A percentile compares a stretch with the other conserved stretches of the same genome.
Conservation (phyloP, 2,113 vertebrate species). For the Naja naja region DNA sequence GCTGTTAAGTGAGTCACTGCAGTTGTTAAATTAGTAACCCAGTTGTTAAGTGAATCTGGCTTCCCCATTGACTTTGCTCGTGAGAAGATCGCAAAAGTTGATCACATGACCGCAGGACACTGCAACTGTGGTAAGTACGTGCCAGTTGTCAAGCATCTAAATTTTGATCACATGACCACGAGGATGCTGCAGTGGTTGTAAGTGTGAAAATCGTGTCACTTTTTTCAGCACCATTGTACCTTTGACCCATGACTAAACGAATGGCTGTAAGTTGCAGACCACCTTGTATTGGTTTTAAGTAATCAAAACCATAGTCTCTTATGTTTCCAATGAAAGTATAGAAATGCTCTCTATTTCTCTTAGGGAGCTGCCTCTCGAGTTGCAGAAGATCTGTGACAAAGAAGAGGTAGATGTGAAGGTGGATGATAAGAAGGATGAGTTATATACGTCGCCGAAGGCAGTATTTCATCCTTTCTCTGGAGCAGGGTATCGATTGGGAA, state of each 20-base stretch:
- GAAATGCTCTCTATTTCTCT: neutral
- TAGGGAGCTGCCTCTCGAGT: slow-evolving; percentile 88
- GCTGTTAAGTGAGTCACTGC: neutral
- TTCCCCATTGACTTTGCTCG: neutral
- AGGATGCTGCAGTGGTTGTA: neutral
- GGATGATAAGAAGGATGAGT: slow-evolving; percentile 87
- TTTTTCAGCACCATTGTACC: neutral
- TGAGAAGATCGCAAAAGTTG: neutral
- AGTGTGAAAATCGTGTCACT: neutral
- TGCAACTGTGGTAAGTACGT: neutral
- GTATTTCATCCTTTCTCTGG: slow-evolving; percentile 90
- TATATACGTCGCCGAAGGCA: slow-evolving; percentile 81
- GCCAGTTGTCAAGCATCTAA: neutral
- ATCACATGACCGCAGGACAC: neutral
- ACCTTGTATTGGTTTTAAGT: neutral
- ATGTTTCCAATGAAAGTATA: neutral
- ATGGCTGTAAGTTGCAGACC: neutral
- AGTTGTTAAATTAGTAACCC: neutral
- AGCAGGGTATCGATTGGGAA: slow-evolving; percentile 89
- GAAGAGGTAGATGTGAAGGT: slow-evolving; percentile 91
- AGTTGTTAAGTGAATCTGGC: neutral
- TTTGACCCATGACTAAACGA: neutral
- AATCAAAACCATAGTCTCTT: neutral
- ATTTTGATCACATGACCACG: neutral
- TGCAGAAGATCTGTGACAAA: slow-evolving; percentile 81